A percentile compares a stretch with the other conserved stretches of the same genome.
Conservation (phyloP, 2,113 vertebrate species). For the Gnathonemus longibarbis region DNA sequence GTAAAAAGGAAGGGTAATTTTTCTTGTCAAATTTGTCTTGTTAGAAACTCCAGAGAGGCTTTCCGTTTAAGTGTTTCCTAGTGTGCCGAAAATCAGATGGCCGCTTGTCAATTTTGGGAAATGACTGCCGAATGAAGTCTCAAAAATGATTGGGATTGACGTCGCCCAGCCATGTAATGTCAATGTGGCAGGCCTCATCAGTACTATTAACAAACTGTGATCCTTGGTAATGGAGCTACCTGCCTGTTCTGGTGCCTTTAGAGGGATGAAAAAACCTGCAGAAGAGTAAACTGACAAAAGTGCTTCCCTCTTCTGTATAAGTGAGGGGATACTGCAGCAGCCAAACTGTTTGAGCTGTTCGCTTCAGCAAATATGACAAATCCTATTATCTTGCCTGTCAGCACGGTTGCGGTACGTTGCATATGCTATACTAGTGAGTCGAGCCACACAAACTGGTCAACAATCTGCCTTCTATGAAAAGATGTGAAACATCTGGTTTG, state of each 20-base stretch:
- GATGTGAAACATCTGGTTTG: background rate
- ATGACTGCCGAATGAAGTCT: background rate
- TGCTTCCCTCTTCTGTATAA: background rate
- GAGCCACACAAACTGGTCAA: background rate
- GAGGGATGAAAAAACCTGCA: background rate
- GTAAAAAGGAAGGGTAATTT: constrained; percentile 23
- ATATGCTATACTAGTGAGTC: background rate
- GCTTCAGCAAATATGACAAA: background rate
- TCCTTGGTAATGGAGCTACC: background rate
- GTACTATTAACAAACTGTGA: background rate
- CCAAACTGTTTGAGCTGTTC: background rate
- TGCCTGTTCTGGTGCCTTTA: background rate
- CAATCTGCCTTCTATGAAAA: background rate
- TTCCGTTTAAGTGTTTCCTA: constrained; percentile 1
- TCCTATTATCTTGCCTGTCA: background rate
- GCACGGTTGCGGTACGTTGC: background rate
- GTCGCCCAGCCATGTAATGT: background rate
- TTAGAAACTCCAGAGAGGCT: background rate
- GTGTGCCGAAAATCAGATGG: background rate
- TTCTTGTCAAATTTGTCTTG: constrained; percentile 22
- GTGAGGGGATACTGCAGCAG: background rate
- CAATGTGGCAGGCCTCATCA: background rate
- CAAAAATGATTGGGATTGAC: background rate
- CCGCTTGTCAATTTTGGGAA: constrained; percentile 2
- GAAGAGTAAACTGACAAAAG: background rate